These are phyloP conservation scores for Himalopsyche tibetana DNA, from an alignment of 2,888 invertebrate species.

Conservation along the genomic window DNA sequence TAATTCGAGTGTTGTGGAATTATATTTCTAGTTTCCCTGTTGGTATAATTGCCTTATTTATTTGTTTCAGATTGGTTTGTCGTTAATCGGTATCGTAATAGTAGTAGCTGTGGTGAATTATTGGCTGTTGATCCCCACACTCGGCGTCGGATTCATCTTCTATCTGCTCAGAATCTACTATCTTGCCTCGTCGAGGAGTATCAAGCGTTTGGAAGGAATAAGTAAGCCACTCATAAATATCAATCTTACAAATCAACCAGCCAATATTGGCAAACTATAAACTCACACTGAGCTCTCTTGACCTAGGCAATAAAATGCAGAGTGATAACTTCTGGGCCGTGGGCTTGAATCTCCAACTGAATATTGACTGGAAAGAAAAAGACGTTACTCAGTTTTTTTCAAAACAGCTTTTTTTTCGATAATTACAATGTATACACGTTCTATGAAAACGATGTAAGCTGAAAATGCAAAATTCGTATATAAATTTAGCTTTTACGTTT, in stretches of 20 bases:
- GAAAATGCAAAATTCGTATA: too few species aligned
- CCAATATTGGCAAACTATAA: not conserved
- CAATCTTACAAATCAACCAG: not conserved
- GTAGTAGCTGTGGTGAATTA: slow-evolving; percentile 88
- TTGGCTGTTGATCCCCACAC: slow-evolving; percentile 83
- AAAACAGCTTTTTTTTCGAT: too few species aligned
- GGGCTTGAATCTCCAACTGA: not conserved
- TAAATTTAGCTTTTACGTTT: too few species aligned
- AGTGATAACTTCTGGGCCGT: too few species aligned
- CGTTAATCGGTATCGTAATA: slow-evolving; percentile 86
- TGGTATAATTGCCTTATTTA: not conserved
- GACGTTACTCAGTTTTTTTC: too few species aligned
- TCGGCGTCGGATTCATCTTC: slow-evolving; percentile 84
- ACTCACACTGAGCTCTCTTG: too few species aligned
- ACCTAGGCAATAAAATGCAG: too few species aligned
- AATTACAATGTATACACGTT: too few species aligned
- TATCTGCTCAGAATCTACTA: slow-evolving; percentile 86
- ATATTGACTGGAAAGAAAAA: too few species aligned
- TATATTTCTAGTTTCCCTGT: not conserved
- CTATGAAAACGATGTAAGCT: too few species aligned
- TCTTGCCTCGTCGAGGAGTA: slow-evolving; percentile 86
- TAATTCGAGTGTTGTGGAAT: too few species aligned
- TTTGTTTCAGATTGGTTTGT: slow-evolving; percentile 83
- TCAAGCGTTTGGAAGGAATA: slow-evolving; percentile 88
- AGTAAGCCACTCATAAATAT: slow-evolving; percentile 78